These are phyloP conservation scores for Nerophis ophidion DNA, from an alignment of 2,113 vertebrate species.

Conservation along the genomic window DNA sequence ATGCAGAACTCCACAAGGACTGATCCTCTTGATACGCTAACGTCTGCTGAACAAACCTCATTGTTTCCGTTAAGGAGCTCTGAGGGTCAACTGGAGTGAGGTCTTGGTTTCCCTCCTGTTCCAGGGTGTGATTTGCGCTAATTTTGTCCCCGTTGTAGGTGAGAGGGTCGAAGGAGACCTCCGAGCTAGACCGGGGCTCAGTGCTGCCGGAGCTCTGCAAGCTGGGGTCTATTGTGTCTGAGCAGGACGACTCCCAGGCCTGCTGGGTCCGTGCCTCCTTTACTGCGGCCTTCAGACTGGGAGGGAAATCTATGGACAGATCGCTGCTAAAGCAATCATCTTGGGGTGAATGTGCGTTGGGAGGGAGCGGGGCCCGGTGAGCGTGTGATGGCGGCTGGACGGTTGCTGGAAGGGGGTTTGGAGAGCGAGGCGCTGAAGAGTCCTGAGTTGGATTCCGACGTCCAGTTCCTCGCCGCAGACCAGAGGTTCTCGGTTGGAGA, in stretches of 20 bases:
- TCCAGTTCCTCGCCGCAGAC: constrained; percentile 69
- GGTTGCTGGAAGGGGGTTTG: background rate
- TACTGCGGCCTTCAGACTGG: constrained; percentile 52
- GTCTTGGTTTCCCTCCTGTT: constrained; percentile 1
- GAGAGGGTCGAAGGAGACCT: constrained; percentile 69
- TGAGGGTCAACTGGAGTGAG: constrained; percentile 22
- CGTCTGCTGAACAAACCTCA: constrained; percentile 71
- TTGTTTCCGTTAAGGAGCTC: constrained; percentile 64
- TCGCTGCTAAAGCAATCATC: constrained; percentile 22
- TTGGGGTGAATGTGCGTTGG: background rate
- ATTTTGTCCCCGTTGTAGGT: constrained; percentile 58
- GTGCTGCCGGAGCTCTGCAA: constrained; percentile 56
- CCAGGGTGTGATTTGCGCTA: background rate
- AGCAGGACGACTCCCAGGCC: constrained; percentile 32
- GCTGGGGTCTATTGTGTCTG: constrained; percentile 20
- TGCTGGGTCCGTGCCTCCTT: constrained; percentile 40
- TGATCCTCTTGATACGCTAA: constrained; percentile 66
- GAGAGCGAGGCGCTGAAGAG: constrained; percentile 8
- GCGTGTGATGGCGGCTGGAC: background rate
- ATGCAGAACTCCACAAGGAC: constrained; percentile 33
- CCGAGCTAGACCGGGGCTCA: constrained; percentile 39
- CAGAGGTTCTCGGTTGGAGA: constrained; percentile 77
- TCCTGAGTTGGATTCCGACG: constrained; percentile 30
- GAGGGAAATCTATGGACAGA: constrained; percentile 57
- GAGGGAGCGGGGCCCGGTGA: background rate